Evolutionary conservation across 1,140 invertebrate species (phyloP).

Genomic region (Agraylea sexmaculata): DNA sequence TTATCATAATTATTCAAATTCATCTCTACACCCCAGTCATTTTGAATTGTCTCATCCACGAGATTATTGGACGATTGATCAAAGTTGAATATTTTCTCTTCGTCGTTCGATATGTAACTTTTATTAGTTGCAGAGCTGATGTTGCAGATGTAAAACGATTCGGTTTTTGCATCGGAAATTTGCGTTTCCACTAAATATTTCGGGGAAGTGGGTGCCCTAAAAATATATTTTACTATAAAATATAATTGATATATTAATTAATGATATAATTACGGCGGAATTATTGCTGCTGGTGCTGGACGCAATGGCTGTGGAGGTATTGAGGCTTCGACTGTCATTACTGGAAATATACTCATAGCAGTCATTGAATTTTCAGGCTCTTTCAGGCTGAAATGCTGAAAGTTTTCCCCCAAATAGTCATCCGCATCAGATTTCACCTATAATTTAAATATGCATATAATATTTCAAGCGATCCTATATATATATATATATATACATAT

Average conservation of each 20-base stretch:
- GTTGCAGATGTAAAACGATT: constrained; percentile 20
- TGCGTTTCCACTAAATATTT: constrained; percentile 12
- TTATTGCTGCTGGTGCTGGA: constrained; percentile 30
- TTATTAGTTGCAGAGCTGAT: constrained; percentile 15
- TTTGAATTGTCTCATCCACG: constrained; percentile 12
- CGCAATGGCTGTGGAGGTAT: constrained; percentile 45
- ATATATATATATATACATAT: not conserved
- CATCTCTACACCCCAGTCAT: constrained; percentile 18
- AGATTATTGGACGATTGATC: constrained; percentile 7
- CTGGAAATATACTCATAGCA: constrained; percentile 18
- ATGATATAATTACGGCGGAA: not conserved
- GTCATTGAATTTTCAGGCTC: constrained; percentile 20
- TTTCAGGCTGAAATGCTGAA: constrained; percentile 15
- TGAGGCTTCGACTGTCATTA: constrained; percentile 9
- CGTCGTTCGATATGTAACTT: constrained; percentile 13
- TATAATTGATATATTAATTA: not conserved
- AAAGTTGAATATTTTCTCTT: constrained; percentile 10
- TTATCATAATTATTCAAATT: constrained; percentile 21
- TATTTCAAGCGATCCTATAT: not conserved
- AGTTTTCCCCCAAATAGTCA: constrained; percentile 17
- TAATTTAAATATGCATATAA: constrained; percentile 5
- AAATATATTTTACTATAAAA: not conserved
- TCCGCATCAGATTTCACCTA: constrained; percentile 20
- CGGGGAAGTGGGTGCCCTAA: constrained; percentile 11
- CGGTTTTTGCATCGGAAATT: constrained; percentile 12